These are phyloP conservation scores for Rhopalosiphum padi DNA, from an alignment of 1,140 invertebrate species.

Conservation along the genomic window DNA sequence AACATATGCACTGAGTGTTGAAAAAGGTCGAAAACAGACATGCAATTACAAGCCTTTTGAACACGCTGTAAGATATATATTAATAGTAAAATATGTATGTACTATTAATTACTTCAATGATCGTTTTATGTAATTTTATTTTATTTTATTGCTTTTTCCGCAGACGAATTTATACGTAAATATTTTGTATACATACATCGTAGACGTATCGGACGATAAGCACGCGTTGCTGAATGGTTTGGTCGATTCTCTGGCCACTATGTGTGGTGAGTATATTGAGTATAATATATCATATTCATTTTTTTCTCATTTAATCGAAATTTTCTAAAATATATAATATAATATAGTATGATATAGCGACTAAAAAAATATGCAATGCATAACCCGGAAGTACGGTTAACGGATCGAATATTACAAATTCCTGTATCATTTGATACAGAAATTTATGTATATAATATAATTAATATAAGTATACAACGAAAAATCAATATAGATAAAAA, in stretches of 20 bases:
- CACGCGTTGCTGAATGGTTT: neutral
- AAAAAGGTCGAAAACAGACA: neutral
- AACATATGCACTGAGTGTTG: neutral
- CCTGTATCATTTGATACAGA: neutral
- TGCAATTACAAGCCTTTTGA: neutral
- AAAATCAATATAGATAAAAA: neutral
- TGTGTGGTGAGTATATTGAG: neutral
- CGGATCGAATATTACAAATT: neutral
- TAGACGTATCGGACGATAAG: neutral
- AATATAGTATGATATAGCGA: neutral
- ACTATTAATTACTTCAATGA: neutral
- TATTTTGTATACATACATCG: slow-evolving; percentile 7
- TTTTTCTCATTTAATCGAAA: neutral
- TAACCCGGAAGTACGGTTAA: neutral
- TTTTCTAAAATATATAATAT: neutral
- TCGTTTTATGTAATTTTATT: neutral
- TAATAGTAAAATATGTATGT: too few relatives aligned
- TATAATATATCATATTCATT: too few relatives aligned
- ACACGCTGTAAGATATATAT: neutral
- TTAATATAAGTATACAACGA: neutral
- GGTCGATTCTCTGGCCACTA: neutral
- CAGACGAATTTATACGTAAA: slow-evolving; percentile 1
- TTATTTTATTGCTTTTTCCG: neutral
- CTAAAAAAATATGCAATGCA: neutral
- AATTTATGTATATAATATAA: neutral